A percentile compares a stretch with the other conserved stretches of the same genome.
These are phyloP conservation scores for Mionectes olivaceus DNA, from an alignment of 2,797 vertebrate genomes.

Conservation along the genomic window DNA sequence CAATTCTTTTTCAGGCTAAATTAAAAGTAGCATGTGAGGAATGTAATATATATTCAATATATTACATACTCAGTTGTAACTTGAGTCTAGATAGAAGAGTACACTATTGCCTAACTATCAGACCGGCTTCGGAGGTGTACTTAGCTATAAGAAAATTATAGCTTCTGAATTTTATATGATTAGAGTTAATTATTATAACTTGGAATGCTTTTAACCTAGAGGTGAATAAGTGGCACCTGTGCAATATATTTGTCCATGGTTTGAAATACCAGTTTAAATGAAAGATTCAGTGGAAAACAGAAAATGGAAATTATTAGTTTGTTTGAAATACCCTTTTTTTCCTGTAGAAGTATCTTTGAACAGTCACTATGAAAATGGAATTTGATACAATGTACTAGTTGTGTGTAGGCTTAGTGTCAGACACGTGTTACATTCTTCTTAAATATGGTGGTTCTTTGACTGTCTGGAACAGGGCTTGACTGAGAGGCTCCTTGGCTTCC, in stretches of 20 bases:
- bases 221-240: neutral
- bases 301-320: neutral
- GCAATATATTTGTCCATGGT: neutral
- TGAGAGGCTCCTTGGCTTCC: neutral
- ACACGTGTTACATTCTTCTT: rapidly evolving
- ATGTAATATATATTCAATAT: neutral
- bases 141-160: neutral
- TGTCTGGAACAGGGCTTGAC: neutral
- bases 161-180: conserved; percentile 23
- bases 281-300: neutral
- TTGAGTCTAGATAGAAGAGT: neutral
- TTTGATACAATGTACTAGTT: neutral
- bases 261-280: neutral
- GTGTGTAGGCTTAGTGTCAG: neutral
- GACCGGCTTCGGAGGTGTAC: neutral
- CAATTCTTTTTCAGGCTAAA: neutral
- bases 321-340: neutral
- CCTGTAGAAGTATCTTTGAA: neutral
- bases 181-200: conserved; percentile 5
- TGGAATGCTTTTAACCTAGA: conserved; percentile 4
- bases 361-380: neutral
- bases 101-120: neutral
- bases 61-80: neutral
- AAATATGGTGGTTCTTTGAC: neutral
- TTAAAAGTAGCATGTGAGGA: neutral